Base-by-base conservation (phyloP, 2,888 invertebrate genomes). In the Petrolisthes manimaculis region DNA sequence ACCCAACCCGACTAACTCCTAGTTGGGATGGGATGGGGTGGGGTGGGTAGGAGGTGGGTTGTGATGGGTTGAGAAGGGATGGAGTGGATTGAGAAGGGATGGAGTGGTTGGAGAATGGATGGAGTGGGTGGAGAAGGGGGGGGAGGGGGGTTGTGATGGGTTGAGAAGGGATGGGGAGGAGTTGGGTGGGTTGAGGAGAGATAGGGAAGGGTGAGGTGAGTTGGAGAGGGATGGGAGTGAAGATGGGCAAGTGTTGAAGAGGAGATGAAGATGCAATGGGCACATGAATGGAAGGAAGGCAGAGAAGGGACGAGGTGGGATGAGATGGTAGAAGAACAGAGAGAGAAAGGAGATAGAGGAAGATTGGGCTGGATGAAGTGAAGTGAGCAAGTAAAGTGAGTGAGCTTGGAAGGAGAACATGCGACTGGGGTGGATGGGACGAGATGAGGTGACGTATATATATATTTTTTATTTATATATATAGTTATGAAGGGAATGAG, bases 381-480 rank as follows among this genome's bases (percentile, higher is more conserved):
- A 14, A 6, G 12, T 6, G 37, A 77, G 77, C n/a, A n/a, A n/a
- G n/a, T n/a, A n/a, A n/a, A n/a, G n/a, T 8, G 37, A 75, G 24
- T 8, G 75, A 75, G 37, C 9, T 9, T 51, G 18, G 75, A 75
- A 61, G 71, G 83, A 71, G 83, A 61, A 9, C 12, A 8, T 4
- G 82, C 21, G 71, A 51, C 67, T 51, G 24, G 14, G 69, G n/a
- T 8, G 51, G 69, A 9, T 18, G 56, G 21, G 24, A 24, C 78
- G 77, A 84, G 84, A 78, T 84, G 84, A 78, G 21, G 6, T n/a
- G 67, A 55, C 77, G 53, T 56, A 71, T 61, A 37, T 77, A 67
- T 61, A 78, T 77, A 84, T 84, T 77, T 77, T 54, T 18, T 24
- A 61, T 77, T 6, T 67, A 78, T 77, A 84, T 84, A 84, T 78